Conservation (phyloP, 2,113 vertebrate genomes). For the Sylvilagus bachmani region DNA sequence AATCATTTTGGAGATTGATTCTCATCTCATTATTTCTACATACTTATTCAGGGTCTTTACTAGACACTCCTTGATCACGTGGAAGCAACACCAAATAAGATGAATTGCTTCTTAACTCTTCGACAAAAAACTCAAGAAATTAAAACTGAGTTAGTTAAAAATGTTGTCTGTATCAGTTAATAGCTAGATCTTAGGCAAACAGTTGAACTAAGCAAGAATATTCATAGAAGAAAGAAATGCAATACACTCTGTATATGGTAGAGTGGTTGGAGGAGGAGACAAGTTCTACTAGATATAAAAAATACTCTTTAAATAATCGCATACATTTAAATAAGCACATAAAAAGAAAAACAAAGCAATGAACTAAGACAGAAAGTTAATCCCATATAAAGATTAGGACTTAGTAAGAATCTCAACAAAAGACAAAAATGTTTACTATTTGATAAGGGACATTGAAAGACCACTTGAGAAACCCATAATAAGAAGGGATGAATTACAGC, state of each 20-base stretch:
- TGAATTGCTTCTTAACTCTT: background rate
- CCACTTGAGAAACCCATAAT: background rate
- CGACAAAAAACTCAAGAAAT: background rate
- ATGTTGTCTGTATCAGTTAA: background rate
- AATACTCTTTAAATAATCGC: background rate
- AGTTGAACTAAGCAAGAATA: background rate
- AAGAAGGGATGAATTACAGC: background rate
- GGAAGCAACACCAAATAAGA: background rate
- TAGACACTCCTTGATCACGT: background rate
- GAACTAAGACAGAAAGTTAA: background rate
- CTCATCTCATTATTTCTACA: background rate
- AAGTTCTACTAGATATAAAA: background rate
- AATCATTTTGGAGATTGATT: background rate
- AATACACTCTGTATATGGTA: background rate
- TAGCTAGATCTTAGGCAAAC: background rate
- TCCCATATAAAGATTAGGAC: background rate
- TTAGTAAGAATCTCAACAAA: background rate
- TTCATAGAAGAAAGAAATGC: background rate
- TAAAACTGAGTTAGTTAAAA: background rate
- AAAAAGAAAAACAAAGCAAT: background rate
- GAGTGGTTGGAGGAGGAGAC: background rate
- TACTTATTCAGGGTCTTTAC: background rate
- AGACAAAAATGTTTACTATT: background rate
- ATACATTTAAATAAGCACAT: accelerated
- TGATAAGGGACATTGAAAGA: background rate